phyloP scores from a whole-genome alignment of 2,113 vertebrate species.

The Mesitornis unicolor region DNA sequence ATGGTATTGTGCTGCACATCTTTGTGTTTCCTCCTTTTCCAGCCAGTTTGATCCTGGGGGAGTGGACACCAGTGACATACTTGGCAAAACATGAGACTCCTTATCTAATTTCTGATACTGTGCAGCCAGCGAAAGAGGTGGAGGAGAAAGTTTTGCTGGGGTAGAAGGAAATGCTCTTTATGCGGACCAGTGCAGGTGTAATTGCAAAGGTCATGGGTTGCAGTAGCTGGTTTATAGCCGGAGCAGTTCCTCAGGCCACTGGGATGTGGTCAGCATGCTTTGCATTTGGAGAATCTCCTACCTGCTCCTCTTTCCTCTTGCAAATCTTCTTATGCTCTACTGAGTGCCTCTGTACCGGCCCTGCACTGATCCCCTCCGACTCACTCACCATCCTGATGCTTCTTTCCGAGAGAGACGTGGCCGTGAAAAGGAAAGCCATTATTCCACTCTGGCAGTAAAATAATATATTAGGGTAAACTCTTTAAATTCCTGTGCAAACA shows the following conservation, averaged over 20 bases:
- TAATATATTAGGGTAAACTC: neutral
- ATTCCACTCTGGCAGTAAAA: neutral
- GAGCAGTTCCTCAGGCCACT: neutral
- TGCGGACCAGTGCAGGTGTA: neutral
- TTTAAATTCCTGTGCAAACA: neutral
- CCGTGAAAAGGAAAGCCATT: neutral
- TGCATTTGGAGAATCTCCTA: neutral
- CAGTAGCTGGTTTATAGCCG: neutral
- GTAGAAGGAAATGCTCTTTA: neutral
- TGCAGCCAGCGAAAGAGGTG: neutral
- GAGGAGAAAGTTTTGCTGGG: neutral
- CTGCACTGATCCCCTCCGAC: neutral
- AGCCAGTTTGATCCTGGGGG: neutral
- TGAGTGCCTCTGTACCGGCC: neutral
- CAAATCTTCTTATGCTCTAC: neutral
- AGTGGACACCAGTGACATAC: neutral
- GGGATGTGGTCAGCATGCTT: rapidly evolving
- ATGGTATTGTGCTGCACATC: neutral
- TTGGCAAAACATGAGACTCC: neutral
- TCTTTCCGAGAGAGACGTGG: rapidly evolving
- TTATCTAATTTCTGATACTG: neutral
- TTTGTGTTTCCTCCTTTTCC: neutral
- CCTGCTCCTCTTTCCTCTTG: neutral
- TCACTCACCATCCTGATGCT: neutral
- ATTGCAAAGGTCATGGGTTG: rapidly evolving